Evolutionary conservation across 2,113 vertebrate genomes (phyloP).

Genomic region (Abramis brama): DNA sequence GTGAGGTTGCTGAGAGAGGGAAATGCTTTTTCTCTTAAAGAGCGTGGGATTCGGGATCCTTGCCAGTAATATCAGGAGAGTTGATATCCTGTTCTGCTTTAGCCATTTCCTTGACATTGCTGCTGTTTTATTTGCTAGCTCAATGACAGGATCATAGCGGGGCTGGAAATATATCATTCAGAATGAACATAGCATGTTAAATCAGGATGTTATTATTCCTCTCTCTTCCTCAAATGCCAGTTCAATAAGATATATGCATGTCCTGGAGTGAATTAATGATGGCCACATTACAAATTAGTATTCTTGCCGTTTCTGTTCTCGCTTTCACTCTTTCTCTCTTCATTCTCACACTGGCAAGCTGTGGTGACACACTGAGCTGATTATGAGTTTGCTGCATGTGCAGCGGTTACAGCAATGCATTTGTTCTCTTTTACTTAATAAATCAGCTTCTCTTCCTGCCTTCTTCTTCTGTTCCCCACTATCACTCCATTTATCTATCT

Average conservation of each 20-base stretch:
- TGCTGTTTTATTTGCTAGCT: constrained; percentile 46
- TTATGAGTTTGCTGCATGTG: constrained; percentile 33
- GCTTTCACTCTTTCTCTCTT: constrained; percentile 9
- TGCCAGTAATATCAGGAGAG: constrained; percentile 37
- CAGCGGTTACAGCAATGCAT: constrained; percentile 17
- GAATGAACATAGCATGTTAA: constrained; percentile 29
- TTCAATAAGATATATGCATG: constrained; percentile 17
- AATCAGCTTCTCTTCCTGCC: neutral
- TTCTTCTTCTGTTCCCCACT: neutral
- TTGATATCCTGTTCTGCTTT: constrained; percentile 41
- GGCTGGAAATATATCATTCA: constrained; percentile 38
- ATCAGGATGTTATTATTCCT: constrained; percentile 31
- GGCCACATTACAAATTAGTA: constrained; percentile 30
- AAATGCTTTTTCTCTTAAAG: constrained; percentile 16
- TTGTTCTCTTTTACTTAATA: neutral
- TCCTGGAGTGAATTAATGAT: constrained; percentile 11
- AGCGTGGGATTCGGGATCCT: constrained; percentile 50
- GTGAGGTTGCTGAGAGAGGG: constrained; percentile 19
- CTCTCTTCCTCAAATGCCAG: constrained; percentile 18
- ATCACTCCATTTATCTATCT: neutral
- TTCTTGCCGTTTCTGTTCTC: constrained; percentile 11
- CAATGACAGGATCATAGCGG: constrained; percentile 15
- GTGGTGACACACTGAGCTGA: constrained; percentile 40
- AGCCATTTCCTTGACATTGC: constrained; percentile 29
- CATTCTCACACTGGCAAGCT: constrained; percentile 11